Evolutionary conservation across 23 tunicate genomes (phyloP).

Genomic region (Halocynthia roretzi): DNA sequence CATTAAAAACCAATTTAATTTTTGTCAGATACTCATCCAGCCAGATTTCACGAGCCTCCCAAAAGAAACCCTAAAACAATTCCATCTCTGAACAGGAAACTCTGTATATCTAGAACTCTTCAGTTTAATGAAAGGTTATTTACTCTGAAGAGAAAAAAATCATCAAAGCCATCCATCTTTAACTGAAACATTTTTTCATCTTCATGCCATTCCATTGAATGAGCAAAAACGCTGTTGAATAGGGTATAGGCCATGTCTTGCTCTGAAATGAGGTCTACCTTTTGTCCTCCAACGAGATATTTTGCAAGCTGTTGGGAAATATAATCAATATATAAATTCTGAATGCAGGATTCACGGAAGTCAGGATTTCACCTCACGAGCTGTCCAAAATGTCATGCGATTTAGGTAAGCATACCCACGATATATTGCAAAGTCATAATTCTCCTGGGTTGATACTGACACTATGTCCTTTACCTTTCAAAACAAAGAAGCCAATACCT

Average conservation of each 20-base stretch:
- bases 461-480: no score
- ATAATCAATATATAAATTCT: no score
- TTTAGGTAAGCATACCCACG: no score
- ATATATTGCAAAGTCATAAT: no score
- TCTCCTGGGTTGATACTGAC: no score
- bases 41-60: conserved; percentile 62
- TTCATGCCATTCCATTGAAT: conserved; percentile 46
- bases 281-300: conserved; percentile 17
- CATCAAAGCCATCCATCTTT: conserved; percentile 46
- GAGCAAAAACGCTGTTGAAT: conserved; percentile 33
- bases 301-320: no score
- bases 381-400: no score
- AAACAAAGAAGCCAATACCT: no score
- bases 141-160: conserved; percentile 34
- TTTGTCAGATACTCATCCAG: conserved; percentile 36
- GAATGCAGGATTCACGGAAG: no score
- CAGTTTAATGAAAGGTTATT: background rate
- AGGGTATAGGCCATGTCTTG: conserved; percentile 33
- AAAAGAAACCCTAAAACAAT: conserved; percentile 41
- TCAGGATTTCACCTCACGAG: no score
- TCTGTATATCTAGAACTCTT: background rate
- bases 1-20: conserved; percentile 30
- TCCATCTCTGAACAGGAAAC: background rate
- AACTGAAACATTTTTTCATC: conserved; percentile 34
- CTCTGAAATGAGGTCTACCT: conserved; percentile 33